A percentile compares a stretch with the other conserved stretches of the same genome.
Conservation (phyloP, 2,797 vertebrate genomes). For the Sebastes kiyomatsui region DNA sequence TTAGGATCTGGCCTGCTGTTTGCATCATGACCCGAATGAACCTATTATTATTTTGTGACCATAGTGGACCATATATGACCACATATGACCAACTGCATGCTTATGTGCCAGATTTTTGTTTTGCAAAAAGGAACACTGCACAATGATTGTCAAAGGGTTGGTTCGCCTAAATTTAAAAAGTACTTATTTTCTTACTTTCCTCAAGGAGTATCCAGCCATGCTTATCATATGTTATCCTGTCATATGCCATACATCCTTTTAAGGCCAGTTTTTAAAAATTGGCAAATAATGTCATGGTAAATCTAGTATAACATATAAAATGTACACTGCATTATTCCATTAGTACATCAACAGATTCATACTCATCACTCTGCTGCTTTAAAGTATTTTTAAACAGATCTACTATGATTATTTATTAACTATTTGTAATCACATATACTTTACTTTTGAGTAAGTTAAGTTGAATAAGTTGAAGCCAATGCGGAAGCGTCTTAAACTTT, state of each 20-base stretch:
- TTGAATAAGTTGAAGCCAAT: too few species aligned
- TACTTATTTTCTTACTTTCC: neutral
- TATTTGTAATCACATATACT: neutral
- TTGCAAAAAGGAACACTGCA: neutral
- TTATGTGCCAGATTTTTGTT: neutral
- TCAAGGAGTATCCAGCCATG: neutral
- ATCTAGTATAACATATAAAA: neutral
- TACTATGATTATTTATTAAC: neutral
- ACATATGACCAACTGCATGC: neutral
- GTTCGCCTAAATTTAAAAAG: neutral
- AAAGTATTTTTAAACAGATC: neutral
- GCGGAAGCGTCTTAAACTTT: too few species aligned
- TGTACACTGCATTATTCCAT: neutral
- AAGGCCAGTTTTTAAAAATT: neutral
- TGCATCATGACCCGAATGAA: neutral
- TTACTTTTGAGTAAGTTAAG: neutral
- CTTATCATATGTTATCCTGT: neutral
- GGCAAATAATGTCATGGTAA: neutral
- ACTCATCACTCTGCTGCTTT: neutral
- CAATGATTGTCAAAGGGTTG: neutral
- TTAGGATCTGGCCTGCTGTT: neutral
- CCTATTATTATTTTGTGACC: neutral
- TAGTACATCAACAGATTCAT: neutral
- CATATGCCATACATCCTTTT: neutral
- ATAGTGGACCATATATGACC: too few species aligned